phyloP scores from a whole-genome alignment of 1,140 invertebrate genomes.

The Drosophila eugracilis region DNA sequence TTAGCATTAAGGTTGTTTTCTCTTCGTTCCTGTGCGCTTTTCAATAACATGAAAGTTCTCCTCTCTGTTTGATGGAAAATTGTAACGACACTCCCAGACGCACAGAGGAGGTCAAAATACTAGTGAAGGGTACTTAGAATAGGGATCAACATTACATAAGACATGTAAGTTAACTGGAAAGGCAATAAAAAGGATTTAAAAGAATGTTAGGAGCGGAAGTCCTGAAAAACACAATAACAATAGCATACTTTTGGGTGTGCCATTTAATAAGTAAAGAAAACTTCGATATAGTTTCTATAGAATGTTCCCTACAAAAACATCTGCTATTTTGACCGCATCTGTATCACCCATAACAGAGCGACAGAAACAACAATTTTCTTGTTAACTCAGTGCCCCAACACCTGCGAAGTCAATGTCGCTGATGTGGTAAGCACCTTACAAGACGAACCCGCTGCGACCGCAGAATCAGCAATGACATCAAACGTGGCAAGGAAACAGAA shows the following conservation, averaged over 20 bases:
- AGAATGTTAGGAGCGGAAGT: too few species aligned
- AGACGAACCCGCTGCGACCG: slow-evolving; percentile 26
- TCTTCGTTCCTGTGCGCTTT: slow-evolving; percentile 55
- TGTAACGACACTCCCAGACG: slow-evolving; percentile 56
- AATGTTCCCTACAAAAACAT: neutral
- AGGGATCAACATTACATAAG: too few species aligned
- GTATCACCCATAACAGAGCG: slow-evolving; percentile 3
- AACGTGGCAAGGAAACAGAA: slow-evolving; percentile 34
- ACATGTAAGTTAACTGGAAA: too few species aligned
- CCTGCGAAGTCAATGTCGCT: slow-evolving; percentile 46
- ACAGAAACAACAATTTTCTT: slow-evolving; percentile 50
- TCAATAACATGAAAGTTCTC: slow-evolving; percentile 79
- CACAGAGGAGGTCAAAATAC: neutral
- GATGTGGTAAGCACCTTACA: slow-evolving; percentile 39
- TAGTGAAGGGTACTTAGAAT: neutral
- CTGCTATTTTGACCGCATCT: neutral
- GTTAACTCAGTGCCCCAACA: slow-evolving; percentile 48
- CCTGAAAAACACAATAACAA: too few species aligned
- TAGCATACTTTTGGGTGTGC: too few species aligned
- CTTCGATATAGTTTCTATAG: neutral
- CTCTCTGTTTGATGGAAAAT: slow-evolving; percentile 67
- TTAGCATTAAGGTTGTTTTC: slow-evolving; percentile 64
- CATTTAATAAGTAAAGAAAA: neutral
- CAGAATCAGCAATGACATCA: slow-evolving; percentile 61
- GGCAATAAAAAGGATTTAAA: neutral